A percentile compares a stretch with the other conserved stretches of the same genome.
Evolutionary conservation across 2,113 vertebrate species (phyloP).

Genomic region (Turdus rufiventris): DNA sequence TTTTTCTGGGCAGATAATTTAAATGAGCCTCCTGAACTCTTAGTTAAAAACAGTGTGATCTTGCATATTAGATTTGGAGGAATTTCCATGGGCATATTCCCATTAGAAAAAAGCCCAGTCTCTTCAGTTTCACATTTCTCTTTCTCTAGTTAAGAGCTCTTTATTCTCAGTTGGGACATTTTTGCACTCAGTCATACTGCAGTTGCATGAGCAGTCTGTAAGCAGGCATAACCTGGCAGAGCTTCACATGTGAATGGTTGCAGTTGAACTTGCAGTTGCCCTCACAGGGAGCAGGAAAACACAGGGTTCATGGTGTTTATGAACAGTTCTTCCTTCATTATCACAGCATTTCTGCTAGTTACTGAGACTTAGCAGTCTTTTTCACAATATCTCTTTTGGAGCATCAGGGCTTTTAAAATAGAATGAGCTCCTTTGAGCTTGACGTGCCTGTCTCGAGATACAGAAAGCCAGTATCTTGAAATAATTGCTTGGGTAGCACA

Average conservation of each 20-base stretch:
- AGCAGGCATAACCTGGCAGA: background rate
- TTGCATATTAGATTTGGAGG: background rate
- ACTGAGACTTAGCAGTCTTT: background rate
- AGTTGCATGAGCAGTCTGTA: background rate
- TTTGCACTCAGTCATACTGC: background rate
- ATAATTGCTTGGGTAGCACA: background rate
- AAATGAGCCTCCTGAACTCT: background rate
- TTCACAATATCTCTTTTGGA: background rate
- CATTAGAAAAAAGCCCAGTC: background rate
- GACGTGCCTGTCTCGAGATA: background rate
- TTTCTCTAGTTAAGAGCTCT: background rate
- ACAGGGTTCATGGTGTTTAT: background rate
- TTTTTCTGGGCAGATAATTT: background rate
- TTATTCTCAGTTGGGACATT: background rate
- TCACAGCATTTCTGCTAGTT: background rate
- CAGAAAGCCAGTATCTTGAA: background rate
- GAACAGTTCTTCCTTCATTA: background rate
- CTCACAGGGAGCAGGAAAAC: background rate
- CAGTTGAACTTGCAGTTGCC: background rate
- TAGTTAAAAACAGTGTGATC: background rate
- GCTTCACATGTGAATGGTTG: background rate
- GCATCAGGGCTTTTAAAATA: background rate
- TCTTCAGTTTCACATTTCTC: background rate
- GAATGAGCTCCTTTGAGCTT: background rate
- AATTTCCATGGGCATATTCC: background rate